Base-by-base conservation (phyloP, 2,888 invertebrate genomes). In the Tinea pellionella region DNA sequence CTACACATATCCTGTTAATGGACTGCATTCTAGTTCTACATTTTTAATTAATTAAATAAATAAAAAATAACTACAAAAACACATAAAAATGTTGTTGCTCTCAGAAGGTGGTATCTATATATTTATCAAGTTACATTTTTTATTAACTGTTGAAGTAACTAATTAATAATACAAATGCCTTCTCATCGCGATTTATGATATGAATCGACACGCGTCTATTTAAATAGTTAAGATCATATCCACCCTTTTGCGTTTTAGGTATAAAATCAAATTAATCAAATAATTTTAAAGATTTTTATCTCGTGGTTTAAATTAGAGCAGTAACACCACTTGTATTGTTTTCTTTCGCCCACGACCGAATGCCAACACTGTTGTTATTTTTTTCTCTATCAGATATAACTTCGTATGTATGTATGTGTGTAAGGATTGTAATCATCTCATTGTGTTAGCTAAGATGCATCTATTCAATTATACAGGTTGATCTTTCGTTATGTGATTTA, bases 341-440 rank as follows among this genome's bases (percentile, higher is more conserved):
- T 86, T 84, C 78, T 72, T 75, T 84, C 87, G 85, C 87, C 86
- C 85, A 87, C 86, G 74, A 69, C 64, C 75, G 73, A 70, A 76
- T 77, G 73, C 77, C 78, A 66, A 64, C 68, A 72, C 71, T 74
- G 75, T 73, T 77, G 77, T 73, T 78, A n/a, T n/a, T n/a, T n/a
- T n/a, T 80, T 82, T 77, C 79, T 78, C 77, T 70, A 32, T 42
- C 51, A 11, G 37, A 67, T 70, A 69, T 68, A 47, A 15, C 11
- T 9, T 11, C 68, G 63, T 74, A n/a, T n/a, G n/a, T 24, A 75
- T 77, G 76, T 78, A 77, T 82, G 80, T 78, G 72, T 80, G 84
- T 84, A 85, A 80, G 84, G 83, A 83, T 84, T 83, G 84, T 85
- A 87, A 86, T 86, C 85, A 83, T 83, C 79, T 83, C 75, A 84